Conservation (phyloP, 2,113 vertebrate species). For the Guaruba guarouba region DNA sequence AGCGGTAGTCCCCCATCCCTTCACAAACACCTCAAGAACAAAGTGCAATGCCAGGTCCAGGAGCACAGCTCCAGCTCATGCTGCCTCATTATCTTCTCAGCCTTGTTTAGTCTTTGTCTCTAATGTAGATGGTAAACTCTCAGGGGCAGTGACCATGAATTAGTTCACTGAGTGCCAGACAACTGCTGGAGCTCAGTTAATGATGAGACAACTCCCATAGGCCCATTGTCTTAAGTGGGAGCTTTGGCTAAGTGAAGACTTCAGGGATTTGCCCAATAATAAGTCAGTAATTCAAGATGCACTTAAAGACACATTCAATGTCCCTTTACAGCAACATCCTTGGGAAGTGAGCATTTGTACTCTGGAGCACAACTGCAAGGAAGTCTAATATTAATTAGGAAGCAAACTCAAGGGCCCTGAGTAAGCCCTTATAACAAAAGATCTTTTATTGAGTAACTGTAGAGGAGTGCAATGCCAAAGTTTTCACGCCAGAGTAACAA, state of each 20-base stretch:
- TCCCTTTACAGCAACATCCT: constrained; percentile 28
- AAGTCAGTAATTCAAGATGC: constrained; percentile 60
- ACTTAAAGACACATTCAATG: constrained; percentile 51
- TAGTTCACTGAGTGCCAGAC: constrained; percentile 42
- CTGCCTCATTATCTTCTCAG: constrained; percentile 34
- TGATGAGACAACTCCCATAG: constrained; percentile 33
- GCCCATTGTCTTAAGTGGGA: constrained; percentile 43
- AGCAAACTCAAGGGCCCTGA: constrained; percentile 50
- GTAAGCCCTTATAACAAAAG: constrained; percentile 46
- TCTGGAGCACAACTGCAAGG: not conserved
- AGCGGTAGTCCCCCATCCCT: not conserved
- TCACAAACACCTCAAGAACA: not conserved
- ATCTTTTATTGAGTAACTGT: constrained; percentile 38
- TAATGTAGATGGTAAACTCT: not conserved
- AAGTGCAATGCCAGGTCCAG: not conserved
- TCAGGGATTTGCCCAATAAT: constrained; percentile 47
- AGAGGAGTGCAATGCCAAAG: constrained; percentile 25
- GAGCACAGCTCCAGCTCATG: constrained; percentile 1
- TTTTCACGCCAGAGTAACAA: constrained; percentile 30
- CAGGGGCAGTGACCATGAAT: constrained; percentile 49
- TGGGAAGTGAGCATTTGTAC: constrained; percentile 46
- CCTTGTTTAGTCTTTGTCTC: constrained; percentile 26
- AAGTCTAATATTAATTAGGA: constrained; percentile 60
- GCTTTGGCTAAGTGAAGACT: constrained; percentile 48
- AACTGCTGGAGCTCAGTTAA: constrained; percentile 54